phyloP scores from a whole-genome alignment of 2,113 vertebrate genomes.

The Barnardius zonarius region DNA sequence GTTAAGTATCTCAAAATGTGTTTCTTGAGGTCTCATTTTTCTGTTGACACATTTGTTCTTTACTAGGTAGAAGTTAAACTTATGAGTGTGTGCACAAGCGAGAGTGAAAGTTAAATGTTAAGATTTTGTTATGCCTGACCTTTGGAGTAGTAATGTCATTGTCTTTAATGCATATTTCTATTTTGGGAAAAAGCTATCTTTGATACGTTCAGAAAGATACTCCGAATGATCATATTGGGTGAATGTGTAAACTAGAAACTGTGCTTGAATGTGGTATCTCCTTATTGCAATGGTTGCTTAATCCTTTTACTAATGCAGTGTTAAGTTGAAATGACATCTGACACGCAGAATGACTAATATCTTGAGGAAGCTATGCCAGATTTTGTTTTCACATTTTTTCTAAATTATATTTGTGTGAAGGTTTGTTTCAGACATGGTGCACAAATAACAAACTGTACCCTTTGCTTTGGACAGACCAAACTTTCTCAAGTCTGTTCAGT shows the following conservation, averaged over 20 bases:
- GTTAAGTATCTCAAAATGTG: not conserved
- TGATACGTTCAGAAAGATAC: not conserved
- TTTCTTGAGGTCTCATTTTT: not conserved
- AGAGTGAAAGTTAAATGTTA: not conserved
- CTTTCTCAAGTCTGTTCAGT: not conserved
- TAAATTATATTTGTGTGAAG: not conserved
- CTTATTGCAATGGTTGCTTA: not conserved
- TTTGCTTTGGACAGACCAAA: not conserved
- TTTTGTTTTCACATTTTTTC: not conserved
- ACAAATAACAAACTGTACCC: not conserved
- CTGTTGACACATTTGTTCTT: not conserved
- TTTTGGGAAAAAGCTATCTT: not conserved
- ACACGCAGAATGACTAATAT: not conserved
- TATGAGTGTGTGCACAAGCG: not conserved
- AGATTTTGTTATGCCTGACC: not conserved
- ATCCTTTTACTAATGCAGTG: not conserved
- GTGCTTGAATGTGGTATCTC: not conserved
- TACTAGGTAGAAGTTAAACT: not conserved
- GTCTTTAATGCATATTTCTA: not conserved
- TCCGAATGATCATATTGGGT: not conserved
- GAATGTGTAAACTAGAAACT: not conserved
- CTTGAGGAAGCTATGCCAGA: not conserved
- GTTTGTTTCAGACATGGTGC: not conserved
- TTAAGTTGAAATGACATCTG: not conserved
- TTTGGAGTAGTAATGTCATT: not conserved